These are phyloP conservation scores for Drosophila melanica DNA, from an alignment of 1,140 invertebrate species.

Conservation along the genomic window DNA sequence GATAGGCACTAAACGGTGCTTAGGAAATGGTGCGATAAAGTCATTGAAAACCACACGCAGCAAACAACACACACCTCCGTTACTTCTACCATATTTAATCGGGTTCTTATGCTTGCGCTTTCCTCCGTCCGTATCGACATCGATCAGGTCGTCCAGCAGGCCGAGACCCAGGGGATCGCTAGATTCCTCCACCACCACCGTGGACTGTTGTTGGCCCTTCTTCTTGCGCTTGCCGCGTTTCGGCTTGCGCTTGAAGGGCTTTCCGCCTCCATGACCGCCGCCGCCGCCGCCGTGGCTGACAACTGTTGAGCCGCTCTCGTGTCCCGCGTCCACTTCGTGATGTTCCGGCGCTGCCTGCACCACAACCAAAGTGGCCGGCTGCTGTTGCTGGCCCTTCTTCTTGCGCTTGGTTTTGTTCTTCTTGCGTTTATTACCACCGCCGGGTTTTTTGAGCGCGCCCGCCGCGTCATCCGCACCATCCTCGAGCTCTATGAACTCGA, in stretches of 20 bases:
- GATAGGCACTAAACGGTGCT: constrained; percentile 71
- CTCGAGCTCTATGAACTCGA: constrained; percentile 76
- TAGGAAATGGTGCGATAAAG: constrained; percentile 77
- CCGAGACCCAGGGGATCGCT: constrained; percentile 64
- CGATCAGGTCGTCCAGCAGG: constrained; percentile 69
- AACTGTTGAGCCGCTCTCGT: constrained; percentile 26
- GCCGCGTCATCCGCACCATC: constrained; percentile 46
- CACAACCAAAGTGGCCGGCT: constrained; percentile 71
- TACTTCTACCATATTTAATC: constrained; percentile 83
- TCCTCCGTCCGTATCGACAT: constrained; percentile 57
- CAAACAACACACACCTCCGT: constrained; percentile 83
- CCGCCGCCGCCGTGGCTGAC: constrained; percentile 27
- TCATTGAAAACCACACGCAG: constrained; percentile 83
- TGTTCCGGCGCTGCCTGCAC: constrained; percentile 71
- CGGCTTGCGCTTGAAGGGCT: constrained; percentile 56
- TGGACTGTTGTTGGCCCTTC: constrained; percentile 68
- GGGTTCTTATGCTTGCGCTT: constrained; percentile 76
- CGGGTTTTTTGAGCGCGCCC: constrained; percentile 60
- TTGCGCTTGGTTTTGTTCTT: constrained; percentile 59
- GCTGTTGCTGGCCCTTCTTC: constrained; percentile 54
- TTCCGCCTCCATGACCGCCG: constrained; percentile 43
- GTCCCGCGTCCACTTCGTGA: constrained; percentile 54
- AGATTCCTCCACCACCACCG: constrained; percentile 59
- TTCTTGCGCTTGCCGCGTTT: constrained; percentile 68
- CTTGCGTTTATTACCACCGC: constrained; percentile 62